Evolutionary conservation across 1,140 invertebrate species (phyloP).

Genomic region (Drosophila nikananu): DNA sequence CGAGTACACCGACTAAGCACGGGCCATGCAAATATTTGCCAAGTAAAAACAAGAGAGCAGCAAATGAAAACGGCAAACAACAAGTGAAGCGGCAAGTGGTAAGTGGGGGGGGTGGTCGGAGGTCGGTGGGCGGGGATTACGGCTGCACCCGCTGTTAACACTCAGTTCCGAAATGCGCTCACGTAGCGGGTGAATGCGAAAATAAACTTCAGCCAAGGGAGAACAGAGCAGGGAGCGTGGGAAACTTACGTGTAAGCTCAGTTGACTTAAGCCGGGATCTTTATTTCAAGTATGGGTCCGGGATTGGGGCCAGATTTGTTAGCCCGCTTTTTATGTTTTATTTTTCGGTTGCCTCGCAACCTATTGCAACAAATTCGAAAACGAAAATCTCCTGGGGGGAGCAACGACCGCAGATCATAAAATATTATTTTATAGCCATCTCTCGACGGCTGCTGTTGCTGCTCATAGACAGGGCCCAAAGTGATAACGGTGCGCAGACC

Average conservation of each 20-base stretch:
- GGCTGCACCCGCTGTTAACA: constrained; percentile 43
- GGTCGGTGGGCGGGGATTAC: constrained; percentile 5
- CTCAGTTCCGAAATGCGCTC: constrained; percentile 44
- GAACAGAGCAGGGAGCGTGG: constrained; percentile 6
- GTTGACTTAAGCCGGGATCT: constrained; percentile 54
- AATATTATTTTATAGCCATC: constrained; percentile 64
- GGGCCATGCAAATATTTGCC: constrained; percentile 49
- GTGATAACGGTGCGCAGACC: constrained; percentile 52
- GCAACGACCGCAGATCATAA: constrained; percentile 64
- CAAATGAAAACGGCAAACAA: constrained; percentile 65
- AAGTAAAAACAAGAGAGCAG: constrained; percentile 34
- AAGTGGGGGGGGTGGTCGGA: background rate
- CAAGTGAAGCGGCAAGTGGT: constrained; percentile 10
- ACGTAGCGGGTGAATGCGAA: constrained; percentile 45
- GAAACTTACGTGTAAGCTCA: constrained; percentile 49
- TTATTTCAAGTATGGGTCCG: constrained; percentile 19
- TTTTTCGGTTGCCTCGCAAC: constrained; percentile 5
- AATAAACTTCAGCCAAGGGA: constrained; percentile 25
- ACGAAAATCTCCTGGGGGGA: constrained; percentile 29
- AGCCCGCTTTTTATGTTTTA: constrained; percentile 12
- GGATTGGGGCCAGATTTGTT: constrained; percentile 47
- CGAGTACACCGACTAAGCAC: constrained; percentile 26
- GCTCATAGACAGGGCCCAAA: constrained; percentile 37
- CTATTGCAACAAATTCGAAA: constrained; percentile 55
- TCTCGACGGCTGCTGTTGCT: constrained; percentile 39